phyloP scores from a whole-genome alignment of 2,797 vertebrate species.

The Tokudaia tokunoshimensis region DNA sequence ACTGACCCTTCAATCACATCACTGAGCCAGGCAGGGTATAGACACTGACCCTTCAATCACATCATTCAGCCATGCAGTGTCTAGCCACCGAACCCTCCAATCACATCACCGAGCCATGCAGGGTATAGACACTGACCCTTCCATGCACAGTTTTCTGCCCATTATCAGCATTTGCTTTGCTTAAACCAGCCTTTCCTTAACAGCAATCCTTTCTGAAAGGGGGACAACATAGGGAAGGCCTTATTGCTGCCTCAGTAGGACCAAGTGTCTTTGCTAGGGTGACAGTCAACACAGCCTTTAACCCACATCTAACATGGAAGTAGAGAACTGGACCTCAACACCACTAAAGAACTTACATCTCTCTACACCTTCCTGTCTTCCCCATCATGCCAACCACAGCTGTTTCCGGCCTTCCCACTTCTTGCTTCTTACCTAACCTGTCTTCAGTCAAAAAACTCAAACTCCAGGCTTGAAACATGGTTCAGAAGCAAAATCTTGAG shows the following conservation, averaged over 20 bases:
- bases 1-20: too few relatives aligned
- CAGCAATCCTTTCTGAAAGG: not conserved
- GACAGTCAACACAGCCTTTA: not conserved
- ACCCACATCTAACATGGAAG: not conserved
- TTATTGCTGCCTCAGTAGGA: not conserved
- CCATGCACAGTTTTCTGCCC: not conserved
- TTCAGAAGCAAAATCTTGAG: not conserved
- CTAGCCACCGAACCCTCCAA: too few relatives aligned
- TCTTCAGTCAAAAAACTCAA: not conserved
- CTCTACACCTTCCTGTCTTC: not conserved
- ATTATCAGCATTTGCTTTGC: not conserved
- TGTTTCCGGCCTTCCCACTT: not conserved
- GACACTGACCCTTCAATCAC: not conserved
- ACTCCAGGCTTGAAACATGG: not conserved
- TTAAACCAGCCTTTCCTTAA: not conserved
- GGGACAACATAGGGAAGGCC: not conserved
- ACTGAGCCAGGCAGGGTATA: too few relatives aligned
- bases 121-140: not conserved
- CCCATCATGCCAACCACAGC: not conserved
- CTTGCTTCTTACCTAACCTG: not conserved
- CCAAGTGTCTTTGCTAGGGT: rapidly evolving
- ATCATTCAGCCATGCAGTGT: not conserved
- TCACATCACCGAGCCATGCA: not conserved
- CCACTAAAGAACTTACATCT: not conserved
- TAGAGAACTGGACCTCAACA: not conserved